Base-by-base conservation (phyloP, 2,113 vertebrate genomes). In the Clarias gariepinus region DNA sequence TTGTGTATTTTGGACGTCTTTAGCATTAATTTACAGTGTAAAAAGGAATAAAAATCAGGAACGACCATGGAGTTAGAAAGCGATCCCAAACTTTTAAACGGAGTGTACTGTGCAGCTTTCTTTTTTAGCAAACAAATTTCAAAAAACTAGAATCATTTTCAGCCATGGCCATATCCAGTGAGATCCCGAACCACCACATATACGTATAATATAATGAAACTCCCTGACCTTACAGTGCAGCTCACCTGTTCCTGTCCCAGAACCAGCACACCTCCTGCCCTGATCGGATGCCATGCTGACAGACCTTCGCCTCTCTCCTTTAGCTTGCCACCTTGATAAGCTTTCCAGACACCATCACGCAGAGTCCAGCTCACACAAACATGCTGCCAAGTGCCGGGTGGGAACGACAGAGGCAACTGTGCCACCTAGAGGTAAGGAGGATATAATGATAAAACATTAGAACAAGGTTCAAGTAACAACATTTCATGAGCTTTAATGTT, bases 171-270 rank as follows among this genome's bases (percentile, higher is more conserved):
- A 47, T 11, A 23, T 4, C 36, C 19, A 74, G 1, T 30, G 4
- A 41, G 21, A 28, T 77, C 52, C 16, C 10, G 53, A 25, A 7
- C 28, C 30, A 36, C 74, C 52, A 78, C 64, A 66, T 11, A 33
- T 47, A 47, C 47, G 47, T 69, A 69, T 16, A 66, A 28, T 30
- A 68, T 33, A 68, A 30, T 68, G 28, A 16, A 77, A 53, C 9
- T 7, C n/a, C 41, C 21, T 7, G 36, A 47, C 6, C 18, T 21
- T 13, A 66, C 66, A 58, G 64, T 1, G 9, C 33, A 1, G 87
- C 93, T 6, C 91, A 99, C 98, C 97, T 99, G 98, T 83, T 99
- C 98, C 92, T 99, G 98, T 76, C 98, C 98, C 91, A 99, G 93
- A 87, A 99, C 97, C 63, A 99, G 93, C 80, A 98, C 90, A 0